phyloP scores from a whole-genome alignment of 2,888 invertebrate genomes.

The Schizaphis graminum region DNA sequence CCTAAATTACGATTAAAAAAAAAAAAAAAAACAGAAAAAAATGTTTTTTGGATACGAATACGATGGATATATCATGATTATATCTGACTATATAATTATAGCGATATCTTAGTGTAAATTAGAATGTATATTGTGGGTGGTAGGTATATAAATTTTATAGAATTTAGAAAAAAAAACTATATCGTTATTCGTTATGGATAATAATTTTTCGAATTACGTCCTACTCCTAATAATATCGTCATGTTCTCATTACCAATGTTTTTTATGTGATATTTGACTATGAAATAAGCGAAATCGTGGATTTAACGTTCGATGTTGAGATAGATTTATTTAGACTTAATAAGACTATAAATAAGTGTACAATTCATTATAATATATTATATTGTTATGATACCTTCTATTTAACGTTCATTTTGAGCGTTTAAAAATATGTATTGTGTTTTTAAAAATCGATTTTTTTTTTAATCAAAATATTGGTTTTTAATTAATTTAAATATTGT shows the following conservation, averaged over 20 bases:
- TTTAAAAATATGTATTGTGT: not conserved
- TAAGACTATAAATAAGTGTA: not conserved
- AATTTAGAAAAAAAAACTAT: not conserved
- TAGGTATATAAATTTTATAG: not conserved
- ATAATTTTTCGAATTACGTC: not conserved
- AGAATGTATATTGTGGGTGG: not conserved
- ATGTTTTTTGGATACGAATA: not conserved
- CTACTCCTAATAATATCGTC: not conserved
- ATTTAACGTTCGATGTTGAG: not conserved
- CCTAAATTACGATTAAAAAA: not conserved
- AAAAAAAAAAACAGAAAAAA: not conserved
- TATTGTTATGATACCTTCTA: not conserved
- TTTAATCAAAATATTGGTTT: not conserved
- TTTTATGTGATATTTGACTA: not conserved
- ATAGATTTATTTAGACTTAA: not conserved
- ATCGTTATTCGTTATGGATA: not conserved
- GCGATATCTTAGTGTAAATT: not conserved
- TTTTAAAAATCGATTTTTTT: not conserved
- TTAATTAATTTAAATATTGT: not conserved
- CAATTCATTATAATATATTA: not conserved
- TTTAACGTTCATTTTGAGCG: not conserved
- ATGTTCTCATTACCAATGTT: not conserved
- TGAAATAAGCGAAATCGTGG: not conserved
- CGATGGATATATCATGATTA: not conserved
- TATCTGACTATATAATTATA: not conserved